Evolutionary conservation across 2,888 invertebrate species (phyloP), one percentile per base, ranked within the genome.

Genomic region (Theretra japonica): DNA sequence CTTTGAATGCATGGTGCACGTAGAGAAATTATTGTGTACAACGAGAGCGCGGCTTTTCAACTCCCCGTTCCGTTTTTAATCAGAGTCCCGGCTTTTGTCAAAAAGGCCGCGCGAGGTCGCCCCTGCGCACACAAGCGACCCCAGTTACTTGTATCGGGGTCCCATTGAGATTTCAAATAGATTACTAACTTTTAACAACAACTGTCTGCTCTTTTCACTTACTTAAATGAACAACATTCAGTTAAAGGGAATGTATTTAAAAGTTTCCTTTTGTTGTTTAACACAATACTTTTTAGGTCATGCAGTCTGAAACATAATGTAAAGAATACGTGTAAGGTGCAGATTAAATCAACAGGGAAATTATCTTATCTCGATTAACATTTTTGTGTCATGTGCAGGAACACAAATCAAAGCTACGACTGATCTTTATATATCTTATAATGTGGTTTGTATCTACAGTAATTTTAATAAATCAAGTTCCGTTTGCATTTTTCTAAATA

Each of bases 51-150:
- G 62, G 53, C 65, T 56, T 50, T 70, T 70, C 53, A 62, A 33
- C 70, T 41, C 56, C 28, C 11, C 68, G 41, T 56, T 7, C 69
- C 41, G 74, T 77, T 79, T 79, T 79, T 79, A 79, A 79, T 79
- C 80, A 79, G 68, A 71, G 65, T 48, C 41, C 57, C 65, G 56
- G 33, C 75, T 73, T 79, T 78, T 78, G 76, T 79, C 69, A 72
- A 62, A 25, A 74, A 33, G 30, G 59, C 23, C 25, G 30, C 19
- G 11, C 58, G 25, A 19, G 48, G 58, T 59, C 50, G 69, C 28
- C 58, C 21, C 59, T 15, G 50, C 15, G 30, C 59, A 6, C 21
- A 23, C 19, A 19, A 59, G 33, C n/a, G 21, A 6, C 19, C 19
- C 8, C 33, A 30, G 8, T 33, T n/a, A 60, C 33, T 8, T 60